Percentiles rank a stretch among this genome's conserved stretches.
These are phyloP conservation scores for Apogon talboti DNA, from an alignment of 2,797 vertebrate genomes.

Conservation along the genomic window DNA sequence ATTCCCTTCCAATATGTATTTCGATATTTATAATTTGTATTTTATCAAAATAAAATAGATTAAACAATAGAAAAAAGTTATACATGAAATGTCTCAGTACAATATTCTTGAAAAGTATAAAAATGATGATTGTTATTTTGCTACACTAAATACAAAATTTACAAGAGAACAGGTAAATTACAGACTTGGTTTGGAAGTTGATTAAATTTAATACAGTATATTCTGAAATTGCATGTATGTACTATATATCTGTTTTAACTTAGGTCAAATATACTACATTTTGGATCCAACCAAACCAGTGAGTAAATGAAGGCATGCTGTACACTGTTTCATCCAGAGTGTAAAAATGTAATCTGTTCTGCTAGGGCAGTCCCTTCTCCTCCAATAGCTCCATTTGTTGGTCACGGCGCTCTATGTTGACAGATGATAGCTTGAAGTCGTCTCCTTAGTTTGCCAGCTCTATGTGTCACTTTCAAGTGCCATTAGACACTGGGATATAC, in stretches of 20 bases:
- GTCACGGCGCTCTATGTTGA: slow-evolving; percentile 75
- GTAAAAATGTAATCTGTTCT: slow-evolving; percentile 87
- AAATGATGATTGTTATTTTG: too few relatives aligned
- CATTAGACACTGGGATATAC: slow-evolving; percentile 78
- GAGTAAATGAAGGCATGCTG: slow-evolving; percentile 60
- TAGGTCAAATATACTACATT: neutral
- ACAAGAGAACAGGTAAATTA: neutral
- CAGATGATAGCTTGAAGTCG: slow-evolving; percentile 83
- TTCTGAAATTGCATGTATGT: neutral
- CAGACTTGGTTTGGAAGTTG: neutral
- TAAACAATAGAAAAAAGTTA: neutral
- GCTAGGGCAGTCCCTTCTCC: slow-evolving; percentile 80
- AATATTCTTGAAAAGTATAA: neutral
- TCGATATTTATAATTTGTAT: neutral
- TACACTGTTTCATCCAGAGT: slow-evolving; percentile 70
- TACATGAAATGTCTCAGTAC: neutral
- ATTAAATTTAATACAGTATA: neutral
- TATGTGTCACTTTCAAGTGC: slow-evolving; percentile 86
- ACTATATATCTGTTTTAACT: neutral
- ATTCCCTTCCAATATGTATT: neutral
- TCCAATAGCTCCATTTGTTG: slow-evolving; percentile 84
- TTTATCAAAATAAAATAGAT: slow-evolving; percentile 1
- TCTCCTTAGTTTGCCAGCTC: slow-evolving; percentile 82
- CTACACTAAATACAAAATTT: too few relatives aligned
- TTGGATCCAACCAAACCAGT: slow-evolving; percentile 1